Evolutionary conservation across 35 echinoderm and acorn worm genomes (phyloP).

Genomic region (Apostichopus japonicus): DNA sequence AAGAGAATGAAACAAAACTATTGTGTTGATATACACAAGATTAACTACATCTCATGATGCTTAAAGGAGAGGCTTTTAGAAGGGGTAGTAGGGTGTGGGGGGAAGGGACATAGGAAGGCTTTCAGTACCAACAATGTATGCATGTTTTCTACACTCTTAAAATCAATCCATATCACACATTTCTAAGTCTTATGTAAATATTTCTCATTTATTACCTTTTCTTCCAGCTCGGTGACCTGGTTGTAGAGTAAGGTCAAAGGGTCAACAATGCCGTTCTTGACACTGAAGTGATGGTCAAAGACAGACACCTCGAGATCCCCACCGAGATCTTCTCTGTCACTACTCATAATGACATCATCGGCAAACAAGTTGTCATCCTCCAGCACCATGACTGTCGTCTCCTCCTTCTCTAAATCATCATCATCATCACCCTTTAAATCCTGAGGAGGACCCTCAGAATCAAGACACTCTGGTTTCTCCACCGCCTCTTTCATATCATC

Average conservation of each 20-base stretch:
- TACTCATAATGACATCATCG: background rate
- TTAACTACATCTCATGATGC: too few relatives aligned
- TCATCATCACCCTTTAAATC: slow-evolving; percentile 37
- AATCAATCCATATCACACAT: too few relatives aligned
- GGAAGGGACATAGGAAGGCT: too few relatives aligned
- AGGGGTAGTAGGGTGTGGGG: too few relatives aligned
- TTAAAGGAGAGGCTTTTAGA: too few relatives aligned
- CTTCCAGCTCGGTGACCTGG: slow-evolving; percentile 78
- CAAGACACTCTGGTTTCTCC: background rate
- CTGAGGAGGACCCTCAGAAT: slow-evolving; percentile 17
- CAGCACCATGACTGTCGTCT: slow-evolving; percentile 44
- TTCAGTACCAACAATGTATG: background rate
- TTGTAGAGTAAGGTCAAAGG: slow-evolving; percentile 71
- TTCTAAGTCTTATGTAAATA: too few relatives aligned
- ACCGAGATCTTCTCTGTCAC: background rate
- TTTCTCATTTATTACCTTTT: slow-evolving; percentile 63
- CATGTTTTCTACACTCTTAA: background rate
- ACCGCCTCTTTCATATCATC: background rate
- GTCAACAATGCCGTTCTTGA: slow-evolving; percentile 60
- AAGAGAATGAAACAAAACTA: too few relatives aligned
- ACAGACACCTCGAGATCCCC: slow-evolving; percentile 58
- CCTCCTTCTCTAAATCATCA: slow-evolving; percentile 17
- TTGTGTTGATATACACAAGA: too few relatives aligned
- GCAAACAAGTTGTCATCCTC: slow-evolving; percentile 21
- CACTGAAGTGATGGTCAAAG: slow-evolving; percentile 60